These are phyloP conservation scores for Ceryle rudis DNA, from an alignment of 2,797 vertebrate genomes.

Conservation along the genomic window DNA sequence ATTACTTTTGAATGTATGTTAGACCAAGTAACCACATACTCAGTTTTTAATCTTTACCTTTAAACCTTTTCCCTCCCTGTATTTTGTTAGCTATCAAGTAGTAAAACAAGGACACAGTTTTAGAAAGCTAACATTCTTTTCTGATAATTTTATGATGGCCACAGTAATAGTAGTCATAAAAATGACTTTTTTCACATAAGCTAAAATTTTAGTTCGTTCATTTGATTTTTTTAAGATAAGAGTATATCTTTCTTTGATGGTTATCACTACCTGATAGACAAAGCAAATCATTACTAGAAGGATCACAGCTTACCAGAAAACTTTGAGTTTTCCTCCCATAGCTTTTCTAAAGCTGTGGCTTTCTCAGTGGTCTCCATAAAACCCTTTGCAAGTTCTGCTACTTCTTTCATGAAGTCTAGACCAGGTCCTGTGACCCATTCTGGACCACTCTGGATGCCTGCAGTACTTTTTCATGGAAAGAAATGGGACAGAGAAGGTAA, in stretches of 20 bases:
- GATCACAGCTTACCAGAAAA: constrained; percentile 41
- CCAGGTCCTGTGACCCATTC: not conserved
- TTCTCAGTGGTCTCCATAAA: constrained; percentile 60
- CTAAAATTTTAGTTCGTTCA: not conserved
- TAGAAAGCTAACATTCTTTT: not conserved
- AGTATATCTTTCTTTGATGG: not conserved
- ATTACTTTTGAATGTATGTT: not conserved
- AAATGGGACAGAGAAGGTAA: not conserved
- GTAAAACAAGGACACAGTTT: not conserved
- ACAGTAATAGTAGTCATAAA: not conserved
- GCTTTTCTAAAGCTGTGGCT: constrained; percentile 52
- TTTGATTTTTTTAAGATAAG: not conserved
- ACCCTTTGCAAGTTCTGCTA: constrained; percentile 65
- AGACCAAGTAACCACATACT: not conserved
- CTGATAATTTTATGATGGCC: not conserved
- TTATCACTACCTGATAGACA: not conserved
- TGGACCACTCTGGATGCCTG: not conserved
- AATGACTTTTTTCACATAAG: not conserved
- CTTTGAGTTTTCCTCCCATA: constrained; percentile 53
- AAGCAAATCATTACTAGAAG: not conserved
- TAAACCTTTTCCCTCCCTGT: not conserved
- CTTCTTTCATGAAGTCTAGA: constrained; percentile 61
- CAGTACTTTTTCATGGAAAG: not conserved
- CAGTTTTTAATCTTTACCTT: not conserved
- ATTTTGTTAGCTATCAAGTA: not conserved